A percentile compares a stretch with the other conserved stretches of the same genome.
These are phyloP conservation scores for Charanyca ferruginea DNA, from an alignment of 2,888 invertebrate genomes.

Conservation along the genomic window DNA sequence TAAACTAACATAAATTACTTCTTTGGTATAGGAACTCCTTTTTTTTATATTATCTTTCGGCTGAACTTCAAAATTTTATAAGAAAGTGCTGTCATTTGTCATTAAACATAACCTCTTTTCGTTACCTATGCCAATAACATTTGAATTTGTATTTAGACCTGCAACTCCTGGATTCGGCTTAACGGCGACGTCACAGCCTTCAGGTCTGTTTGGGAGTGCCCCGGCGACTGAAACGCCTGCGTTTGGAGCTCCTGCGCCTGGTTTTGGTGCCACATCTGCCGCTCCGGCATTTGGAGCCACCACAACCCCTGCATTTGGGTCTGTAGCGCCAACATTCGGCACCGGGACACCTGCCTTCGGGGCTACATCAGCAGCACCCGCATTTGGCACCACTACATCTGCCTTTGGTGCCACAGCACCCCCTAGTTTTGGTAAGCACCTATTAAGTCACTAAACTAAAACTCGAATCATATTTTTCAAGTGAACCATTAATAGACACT, in stretches of 20 bases:
- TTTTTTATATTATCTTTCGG: background rate
- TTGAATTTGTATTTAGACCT: slow-evolving; percentile 71
- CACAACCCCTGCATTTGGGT: slow-evolving; percentile 58
- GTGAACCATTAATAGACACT: too few relatives aligned
- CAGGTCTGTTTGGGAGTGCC: slow-evolving; percentile 79
- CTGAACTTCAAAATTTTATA: slow-evolving; percentile 22
- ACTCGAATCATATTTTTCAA: too few relatives aligned
- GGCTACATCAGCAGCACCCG: slow-evolving; percentile 66
- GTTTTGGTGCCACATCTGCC: slow-evolving; percentile 68
- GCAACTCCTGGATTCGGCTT: slow-evolving; percentile 82
- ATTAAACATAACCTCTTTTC: slow-evolving; percentile 27
- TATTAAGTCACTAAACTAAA: background rate
- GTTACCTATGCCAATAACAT: background rate
- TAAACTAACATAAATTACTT: slow-evolving; percentile 31
- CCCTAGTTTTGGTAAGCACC: slow-evolving; percentile 70
- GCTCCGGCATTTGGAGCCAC: slow-evolving; percentile 68
- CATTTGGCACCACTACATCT: slow-evolving; percentile 72
- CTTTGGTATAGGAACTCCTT: slow-evolving; percentile 9
- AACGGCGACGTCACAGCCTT: slow-evolving; percentile 76
- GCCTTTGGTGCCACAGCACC: slow-evolving; percentile 75
- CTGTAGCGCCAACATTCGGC: slow-evolving; percentile 68
- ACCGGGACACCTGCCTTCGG: slow-evolving; percentile 69
- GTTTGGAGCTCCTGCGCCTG: slow-evolving; percentile 69
- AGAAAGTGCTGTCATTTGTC: slow-evolving; percentile 1
- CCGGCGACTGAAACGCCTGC: slow-evolving; percentile 73